Evolutionary conservation across 2,888 invertebrate species (phyloP).

Genomic region (Coronaproctus castanopsis): DNA sequence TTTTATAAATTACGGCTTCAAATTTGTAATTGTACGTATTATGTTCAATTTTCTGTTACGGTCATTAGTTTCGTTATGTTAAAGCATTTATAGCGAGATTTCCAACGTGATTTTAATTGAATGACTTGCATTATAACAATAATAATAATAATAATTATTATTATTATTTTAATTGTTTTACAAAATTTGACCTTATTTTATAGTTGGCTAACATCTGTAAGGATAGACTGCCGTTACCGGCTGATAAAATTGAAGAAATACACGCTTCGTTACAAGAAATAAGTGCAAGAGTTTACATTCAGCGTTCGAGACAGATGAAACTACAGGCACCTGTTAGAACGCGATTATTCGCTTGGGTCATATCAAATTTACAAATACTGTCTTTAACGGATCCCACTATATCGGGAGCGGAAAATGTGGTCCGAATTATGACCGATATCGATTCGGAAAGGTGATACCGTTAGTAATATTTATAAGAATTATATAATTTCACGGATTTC

Average conservation of each 20-base stretch:
- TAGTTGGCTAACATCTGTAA: constrained; percentile 54
- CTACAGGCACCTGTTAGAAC: constrained; percentile 43
- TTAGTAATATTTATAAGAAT: too few relatives aligned
- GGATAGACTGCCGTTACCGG: constrained; percentile 60
- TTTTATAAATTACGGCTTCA: too few relatives aligned
- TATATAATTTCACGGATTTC: too few relatives aligned
- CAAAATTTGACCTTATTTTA: too few relatives aligned
- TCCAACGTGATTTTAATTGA: too few relatives aligned
- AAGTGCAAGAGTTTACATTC: constrained; percentile 89
- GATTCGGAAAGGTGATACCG: constrained; percentile 59
- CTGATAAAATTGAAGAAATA: constrained; percentile 71
- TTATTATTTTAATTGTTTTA: too few relatives aligned
- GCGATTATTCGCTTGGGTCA: constrained; percentile 67
- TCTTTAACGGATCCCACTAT: constrained; percentile 71
- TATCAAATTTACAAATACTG: constrained; percentile 48
- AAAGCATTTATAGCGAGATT: too few relatives aligned
- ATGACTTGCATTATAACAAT: too few relatives aligned
- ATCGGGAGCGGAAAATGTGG: constrained; percentile 59
- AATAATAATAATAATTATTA: too few relatives aligned
- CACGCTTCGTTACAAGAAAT: constrained; percentile 69
- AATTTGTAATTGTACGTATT: too few relatives aligned
- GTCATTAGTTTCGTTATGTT: too few relatives aligned
- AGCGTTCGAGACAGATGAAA: constrained; percentile 57
- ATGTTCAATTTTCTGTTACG: too few relatives aligned
- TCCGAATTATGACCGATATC: constrained; percentile 51